phyloP scores from a whole-genome alignment of 1,140 invertebrate genomes.

The Pachyrhynchus sulphureomaculatus region DNA sequence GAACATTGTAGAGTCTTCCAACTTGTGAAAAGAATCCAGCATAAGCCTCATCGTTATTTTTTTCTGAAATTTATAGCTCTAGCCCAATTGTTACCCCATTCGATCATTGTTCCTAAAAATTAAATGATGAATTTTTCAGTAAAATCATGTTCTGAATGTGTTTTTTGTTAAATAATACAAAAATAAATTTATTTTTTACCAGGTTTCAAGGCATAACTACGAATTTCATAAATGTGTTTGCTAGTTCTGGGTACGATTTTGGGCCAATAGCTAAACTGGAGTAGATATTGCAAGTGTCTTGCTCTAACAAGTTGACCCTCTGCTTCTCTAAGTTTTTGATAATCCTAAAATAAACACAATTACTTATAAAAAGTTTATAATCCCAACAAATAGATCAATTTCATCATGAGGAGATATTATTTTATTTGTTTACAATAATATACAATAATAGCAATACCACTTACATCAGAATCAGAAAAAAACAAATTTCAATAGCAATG shows the following conservation, averaged over 20 bases:
- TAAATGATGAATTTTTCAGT: too few species aligned
- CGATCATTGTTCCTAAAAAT: conserved; percentile 90
- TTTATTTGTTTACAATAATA: too few species aligned
- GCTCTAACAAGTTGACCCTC: conserved; percentile 82
- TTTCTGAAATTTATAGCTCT: conserved; percentile 88
- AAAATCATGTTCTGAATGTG: too few species aligned
- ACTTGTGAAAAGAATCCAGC: conserved; percentile 97
- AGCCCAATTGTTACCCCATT: conserved; percentile 99
- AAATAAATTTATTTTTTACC: conserved; percentile 52
- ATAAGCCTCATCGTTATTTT: conserved; percentile 90
- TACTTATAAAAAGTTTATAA: background rate
- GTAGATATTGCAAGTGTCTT: conserved; percentile 87
- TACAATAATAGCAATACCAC: too few species aligned
- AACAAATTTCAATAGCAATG: too few species aligned
- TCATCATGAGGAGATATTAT: too few species aligned
- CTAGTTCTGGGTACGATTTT: conserved; percentile 69
- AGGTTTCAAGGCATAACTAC: conserved; percentile 86
- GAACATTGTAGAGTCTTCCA: conserved; percentile 92
- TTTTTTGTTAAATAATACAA: too few species aligned
- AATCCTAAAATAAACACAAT: conserved; percentile 62
- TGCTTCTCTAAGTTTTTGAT: conserved; percentile 75
- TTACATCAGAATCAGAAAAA: too few species aligned
- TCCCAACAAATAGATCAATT: conserved; percentile 29
- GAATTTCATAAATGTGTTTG: conserved; percentile 91
- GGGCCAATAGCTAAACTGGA: conserved; percentile 90